These are phyloP conservation scores for Syrmaticus mikado DNA, from an alignment of 2,113 vertebrate species.

Conservation along the genomic window DNA sequence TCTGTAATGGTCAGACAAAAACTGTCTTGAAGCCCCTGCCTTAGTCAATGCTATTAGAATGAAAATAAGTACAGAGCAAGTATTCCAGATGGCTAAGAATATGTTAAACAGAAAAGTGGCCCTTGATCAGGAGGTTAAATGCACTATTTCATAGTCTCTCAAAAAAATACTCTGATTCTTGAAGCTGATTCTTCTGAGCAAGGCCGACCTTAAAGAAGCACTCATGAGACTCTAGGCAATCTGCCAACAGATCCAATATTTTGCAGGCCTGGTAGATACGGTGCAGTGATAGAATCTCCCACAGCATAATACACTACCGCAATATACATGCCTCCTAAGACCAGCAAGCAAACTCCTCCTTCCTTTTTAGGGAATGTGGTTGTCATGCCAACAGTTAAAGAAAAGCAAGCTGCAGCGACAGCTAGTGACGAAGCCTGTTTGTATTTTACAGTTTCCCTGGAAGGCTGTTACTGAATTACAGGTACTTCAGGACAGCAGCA, in stretches of 20 bases:
- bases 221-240: neutral
- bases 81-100: neutral
- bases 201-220: neutral
- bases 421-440: neutral
- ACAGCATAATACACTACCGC: neutral
- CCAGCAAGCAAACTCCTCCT: neutral
- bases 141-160: neutral
- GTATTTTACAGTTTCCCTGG: neutral
- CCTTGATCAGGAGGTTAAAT: neutral
- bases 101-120: neutral
- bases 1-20: neutral
- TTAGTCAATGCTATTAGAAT: neutral
- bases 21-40: neutral
- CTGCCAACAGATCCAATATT: neutral
- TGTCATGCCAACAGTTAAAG: constrained; percentile 34
- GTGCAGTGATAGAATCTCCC: neutral
- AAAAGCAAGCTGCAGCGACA: constrained; percentile 52
- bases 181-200: neutral
- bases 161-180: neutral
- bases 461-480: neutral
- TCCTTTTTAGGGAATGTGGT: neutral
- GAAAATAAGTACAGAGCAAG: too few relatives aligned
- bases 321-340: neutral
- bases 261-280: neutral
- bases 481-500: neutral